Evolutionary conservation across 2,888 invertebrate genomes (phyloP).

Genomic region (Drosophila neonasuta): DNA sequence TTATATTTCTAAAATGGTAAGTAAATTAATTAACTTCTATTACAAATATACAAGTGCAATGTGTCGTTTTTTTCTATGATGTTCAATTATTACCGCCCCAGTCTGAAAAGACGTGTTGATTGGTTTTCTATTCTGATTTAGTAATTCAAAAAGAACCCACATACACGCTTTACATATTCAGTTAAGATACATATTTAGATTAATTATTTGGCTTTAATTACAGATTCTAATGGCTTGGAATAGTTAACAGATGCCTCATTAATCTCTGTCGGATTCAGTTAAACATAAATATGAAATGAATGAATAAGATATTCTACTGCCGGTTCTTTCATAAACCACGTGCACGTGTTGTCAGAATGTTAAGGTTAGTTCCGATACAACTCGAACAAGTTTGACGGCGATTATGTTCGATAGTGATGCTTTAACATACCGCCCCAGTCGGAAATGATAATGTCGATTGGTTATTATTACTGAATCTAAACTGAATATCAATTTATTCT

Average conservation of each 20-base stretch:
- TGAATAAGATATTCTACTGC: too few species aligned
- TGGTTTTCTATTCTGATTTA: slow-evolving; percentile 47
- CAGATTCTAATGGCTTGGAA: slow-evolving; percentile 13
- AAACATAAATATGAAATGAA: background rate
- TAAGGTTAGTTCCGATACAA: slow-evolving; percentile 44
- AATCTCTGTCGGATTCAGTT: background rate
- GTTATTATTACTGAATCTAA: slow-evolving; percentile 50
- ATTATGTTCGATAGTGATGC: slow-evolving; percentile 44
- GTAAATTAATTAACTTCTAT: background rate
- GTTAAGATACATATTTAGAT: background rate
- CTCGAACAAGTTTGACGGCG: background rate
- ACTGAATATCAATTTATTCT: background rate
- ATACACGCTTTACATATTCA: background rate
- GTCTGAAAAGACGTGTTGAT: slow-evolving; percentile 61
- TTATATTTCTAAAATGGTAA: background rate
- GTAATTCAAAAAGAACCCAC: slow-evolving; percentile 1
- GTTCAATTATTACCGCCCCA: slow-evolving; percentile 57
- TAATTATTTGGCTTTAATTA: background rate
- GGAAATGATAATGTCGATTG: slow-evolving; percentile 61
- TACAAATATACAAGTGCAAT: slow-evolving; percentile 4
- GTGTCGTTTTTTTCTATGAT: slow-evolving; percentile 30
- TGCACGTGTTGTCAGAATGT: slow-evolving; percentile 35
- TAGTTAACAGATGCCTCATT: background rate
- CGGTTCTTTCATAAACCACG: background rate
- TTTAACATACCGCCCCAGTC: slow-evolving; percentile 66